Conservation (phyloP, 2,888 invertebrate genomes). For the Clepsis dumicolana region DNA sequence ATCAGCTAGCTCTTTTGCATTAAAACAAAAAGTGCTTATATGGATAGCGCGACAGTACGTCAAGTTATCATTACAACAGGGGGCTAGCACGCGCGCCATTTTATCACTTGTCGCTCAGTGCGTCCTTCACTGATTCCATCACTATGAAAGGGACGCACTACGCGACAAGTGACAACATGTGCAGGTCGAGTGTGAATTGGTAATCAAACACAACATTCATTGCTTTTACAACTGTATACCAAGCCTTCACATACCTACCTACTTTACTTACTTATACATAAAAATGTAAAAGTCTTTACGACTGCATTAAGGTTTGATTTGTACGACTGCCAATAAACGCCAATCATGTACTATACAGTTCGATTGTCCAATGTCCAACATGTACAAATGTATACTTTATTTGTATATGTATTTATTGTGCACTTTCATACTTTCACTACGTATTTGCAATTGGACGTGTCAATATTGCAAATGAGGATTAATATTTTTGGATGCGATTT, state of each 20-base stretch:
- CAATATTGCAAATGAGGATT: constrained; percentile 27
- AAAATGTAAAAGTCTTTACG: constrained; percentile 1
- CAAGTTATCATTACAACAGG: too few species aligned
- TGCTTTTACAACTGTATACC: not conserved
- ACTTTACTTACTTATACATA: not conserved
- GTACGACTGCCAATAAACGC: constrained; percentile 30
- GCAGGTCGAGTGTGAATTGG: not conserved
- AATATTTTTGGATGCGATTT: constrained; percentile 18
- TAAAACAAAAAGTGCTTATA: too few species aligned
- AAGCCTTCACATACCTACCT: not conserved
- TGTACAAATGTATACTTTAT: not conserved
- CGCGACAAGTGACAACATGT: too few species aligned
- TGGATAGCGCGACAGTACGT: too few species aligned
- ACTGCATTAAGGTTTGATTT: constrained; percentile 22
- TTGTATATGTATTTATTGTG: constrained; percentile 8
- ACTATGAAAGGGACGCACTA: too few species aligned
- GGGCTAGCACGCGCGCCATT: too few species aligned
- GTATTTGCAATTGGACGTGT: constrained; percentile 28
- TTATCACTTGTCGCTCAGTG: too few species aligned
- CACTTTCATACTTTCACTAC: constrained; percentile 41
- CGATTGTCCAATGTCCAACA: constrained; percentile 27
- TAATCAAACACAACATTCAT: not conserved
- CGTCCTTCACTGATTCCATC: too few species aligned
- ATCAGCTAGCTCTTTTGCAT: too few species aligned
- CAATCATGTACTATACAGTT: constrained; percentile 30